phyloP scores from a whole-genome alignment of 2,888 invertebrate genomes.

The Bugula neritina region DNA sequence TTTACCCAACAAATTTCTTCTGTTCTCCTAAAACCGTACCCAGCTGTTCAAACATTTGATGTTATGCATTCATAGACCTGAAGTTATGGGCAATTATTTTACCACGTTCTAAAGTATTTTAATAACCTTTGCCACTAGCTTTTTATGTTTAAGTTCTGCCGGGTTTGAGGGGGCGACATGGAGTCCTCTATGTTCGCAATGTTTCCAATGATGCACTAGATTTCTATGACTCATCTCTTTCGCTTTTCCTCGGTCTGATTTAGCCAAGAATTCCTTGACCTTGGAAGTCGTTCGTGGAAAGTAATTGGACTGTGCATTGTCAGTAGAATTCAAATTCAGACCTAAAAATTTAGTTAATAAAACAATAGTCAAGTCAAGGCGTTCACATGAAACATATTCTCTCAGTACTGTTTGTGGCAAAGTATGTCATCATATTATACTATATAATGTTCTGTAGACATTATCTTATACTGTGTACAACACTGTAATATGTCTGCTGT shows the following conservation, averaged over 20 bases:
- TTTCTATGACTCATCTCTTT: background rate
- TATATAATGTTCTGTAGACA: too few relatives aligned
- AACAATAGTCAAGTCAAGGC: background rate
- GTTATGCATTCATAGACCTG: too few relatives aligned
- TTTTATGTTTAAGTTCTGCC: background rate
- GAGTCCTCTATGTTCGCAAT: constrained; percentile 4
- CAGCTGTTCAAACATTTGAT: too few relatives aligned
- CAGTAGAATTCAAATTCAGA: background rate
- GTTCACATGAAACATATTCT: background rate
- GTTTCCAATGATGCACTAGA: background rate
- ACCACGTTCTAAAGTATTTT: too few relatives aligned
- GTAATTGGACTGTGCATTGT: background rate
- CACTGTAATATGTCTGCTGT: too few relatives aligned
- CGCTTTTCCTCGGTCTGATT: background rate
- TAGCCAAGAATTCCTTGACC: background rate
- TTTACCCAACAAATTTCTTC: background rate
- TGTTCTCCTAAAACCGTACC: background rate
- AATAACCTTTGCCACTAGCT: background rate
- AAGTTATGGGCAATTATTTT: too few relatives aligned
- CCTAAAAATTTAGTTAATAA: background rate
- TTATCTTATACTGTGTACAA: too few relatives aligned
- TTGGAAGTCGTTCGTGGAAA: background rate
- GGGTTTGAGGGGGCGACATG: constrained; percentile 1
- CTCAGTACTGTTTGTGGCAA: background rate
- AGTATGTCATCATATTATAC: too few relatives aligned